Percentiles rank a stretch among this genome's conserved stretches.
Evolutionary conservation across 1,140 invertebrate species (phyloP).

Genomic region (Scaptomyza graminum): DNA sequence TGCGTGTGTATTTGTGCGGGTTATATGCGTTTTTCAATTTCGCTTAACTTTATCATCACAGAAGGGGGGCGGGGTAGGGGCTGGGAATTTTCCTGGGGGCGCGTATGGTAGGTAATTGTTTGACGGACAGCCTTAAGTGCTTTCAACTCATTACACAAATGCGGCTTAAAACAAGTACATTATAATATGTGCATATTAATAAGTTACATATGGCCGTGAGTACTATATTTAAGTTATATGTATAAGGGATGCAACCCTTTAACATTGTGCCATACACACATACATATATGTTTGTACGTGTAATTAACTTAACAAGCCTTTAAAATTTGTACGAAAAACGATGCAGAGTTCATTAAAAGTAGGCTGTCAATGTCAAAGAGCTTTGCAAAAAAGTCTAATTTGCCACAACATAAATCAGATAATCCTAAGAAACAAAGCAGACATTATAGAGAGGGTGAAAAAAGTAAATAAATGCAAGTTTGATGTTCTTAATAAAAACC

Average conservation of each 20-base stretch:
- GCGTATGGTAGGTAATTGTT: slow-evolving; percentile 37
- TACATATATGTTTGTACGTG: background rate
- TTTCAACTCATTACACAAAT: slow-evolving; percentile 76
- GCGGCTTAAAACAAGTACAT: slow-evolving; percentile 56
- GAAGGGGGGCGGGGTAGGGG: background rate
- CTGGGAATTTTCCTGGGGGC: too few species aligned
- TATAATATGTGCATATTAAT: slow-evolving; percentile 1
- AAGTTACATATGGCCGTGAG: slow-evolving; percentile 21
- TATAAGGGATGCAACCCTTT: slow-evolving; percentile 49
- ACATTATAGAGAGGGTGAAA: too few species aligned
- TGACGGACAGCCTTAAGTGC: slow-evolving; percentile 61
- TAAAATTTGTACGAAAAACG: background rate
- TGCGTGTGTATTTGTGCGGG: background rate
- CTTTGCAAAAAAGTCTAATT: background rate
- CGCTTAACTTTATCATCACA: slow-evolving; percentile 48
- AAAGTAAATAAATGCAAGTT: too few species aligned
- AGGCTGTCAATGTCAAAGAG: background rate
- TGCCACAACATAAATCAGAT: too few species aligned
- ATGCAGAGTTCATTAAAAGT: background rate
- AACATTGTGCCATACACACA: background rate
- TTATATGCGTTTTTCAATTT: slow-evolving; percentile 61
- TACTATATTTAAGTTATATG: slow-evolving; percentile 49
- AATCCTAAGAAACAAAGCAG: too few species aligned
- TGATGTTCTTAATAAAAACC: too few species aligned
- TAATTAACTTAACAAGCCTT: background rate